phyloP scores from a whole-genome alignment of 2,888 invertebrate species.

The Polyommatus icarus region DNA sequence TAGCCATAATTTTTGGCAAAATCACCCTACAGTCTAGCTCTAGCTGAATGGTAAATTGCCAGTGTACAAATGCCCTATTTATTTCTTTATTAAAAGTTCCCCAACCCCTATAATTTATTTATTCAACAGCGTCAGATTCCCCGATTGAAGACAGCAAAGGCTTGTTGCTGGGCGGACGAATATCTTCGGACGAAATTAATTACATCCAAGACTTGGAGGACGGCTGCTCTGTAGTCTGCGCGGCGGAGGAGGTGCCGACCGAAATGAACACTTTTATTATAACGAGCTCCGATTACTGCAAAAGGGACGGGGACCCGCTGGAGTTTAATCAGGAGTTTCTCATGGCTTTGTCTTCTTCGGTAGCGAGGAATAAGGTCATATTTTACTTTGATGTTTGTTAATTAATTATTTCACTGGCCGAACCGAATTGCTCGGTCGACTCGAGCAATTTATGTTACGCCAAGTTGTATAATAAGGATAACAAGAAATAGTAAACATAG shows the following conservation, averaged over 20 bases:
- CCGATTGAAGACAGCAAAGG: constrained; percentile 57
- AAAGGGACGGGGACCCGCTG: constrained; percentile 60
- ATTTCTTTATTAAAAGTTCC: background rate
- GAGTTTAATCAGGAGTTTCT: constrained; percentile 73
- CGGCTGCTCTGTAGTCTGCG: constrained; percentile 58
- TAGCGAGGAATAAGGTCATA: constrained; percentile 54
- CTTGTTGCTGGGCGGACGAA: constrained; percentile 63
- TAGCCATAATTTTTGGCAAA: background rate
- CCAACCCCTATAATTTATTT: constrained; percentile 12
- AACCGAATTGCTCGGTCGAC: background rate
- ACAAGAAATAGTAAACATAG: background rate
- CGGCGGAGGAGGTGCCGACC: constrained; percentile 50
- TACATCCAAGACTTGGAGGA: constrained; percentile 68
- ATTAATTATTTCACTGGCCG: constrained; percentile 8
- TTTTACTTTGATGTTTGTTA: constrained; percentile 17
- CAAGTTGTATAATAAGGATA: background rate
- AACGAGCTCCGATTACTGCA: constrained; percentile 68
- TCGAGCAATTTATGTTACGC: background rate
- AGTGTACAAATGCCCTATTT: background rate
- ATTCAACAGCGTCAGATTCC: constrained; percentile 57
- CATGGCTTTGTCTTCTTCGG: constrained; percentile 60
- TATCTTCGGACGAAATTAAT: constrained; percentile 62
- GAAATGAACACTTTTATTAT: constrained; percentile 62
- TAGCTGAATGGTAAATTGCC: background rate
- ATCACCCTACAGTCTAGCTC: background rate